Conservation (phyloP, 2,888 invertebrate genomes). For the Ophion ellenae region DNA sequence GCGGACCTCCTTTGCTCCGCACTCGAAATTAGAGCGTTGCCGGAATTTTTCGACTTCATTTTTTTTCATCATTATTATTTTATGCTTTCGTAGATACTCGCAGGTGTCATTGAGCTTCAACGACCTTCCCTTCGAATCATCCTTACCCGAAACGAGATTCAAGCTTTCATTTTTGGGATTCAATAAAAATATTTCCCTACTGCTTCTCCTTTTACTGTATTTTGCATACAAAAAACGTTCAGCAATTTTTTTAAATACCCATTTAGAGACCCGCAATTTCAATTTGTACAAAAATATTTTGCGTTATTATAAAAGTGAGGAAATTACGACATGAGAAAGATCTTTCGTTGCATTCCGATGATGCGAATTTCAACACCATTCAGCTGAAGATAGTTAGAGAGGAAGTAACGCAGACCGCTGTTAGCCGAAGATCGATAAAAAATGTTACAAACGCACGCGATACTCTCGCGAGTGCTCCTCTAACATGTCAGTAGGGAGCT, state of each 20-base stretch:
- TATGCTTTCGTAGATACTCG: background rate
- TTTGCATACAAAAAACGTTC: too few relatives aligned
- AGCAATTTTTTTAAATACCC: too few relatives aligned
- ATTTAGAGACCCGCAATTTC: too few relatives aligned
- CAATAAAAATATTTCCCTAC: too few relatives aligned
- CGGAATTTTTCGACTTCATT: background rate
- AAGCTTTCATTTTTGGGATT: background rate
- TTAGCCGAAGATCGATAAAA: conserved; percentile 51
- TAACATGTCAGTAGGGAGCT: conserved; percentile 27
- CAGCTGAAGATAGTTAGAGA: background rate
- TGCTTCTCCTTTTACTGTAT: too few relatives aligned
- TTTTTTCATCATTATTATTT: conserved; percentile 1
- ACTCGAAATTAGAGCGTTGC: conserved; percentile 1
- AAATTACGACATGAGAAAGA: too few relatives aligned
- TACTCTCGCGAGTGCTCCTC: conserved; percentile 23
- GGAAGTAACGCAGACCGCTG: conserved; percentile 17
- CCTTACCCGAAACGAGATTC: background rate
- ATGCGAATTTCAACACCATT: too few relatives aligned
- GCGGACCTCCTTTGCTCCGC: background rate
- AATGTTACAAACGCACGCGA: conserved; percentile 46
- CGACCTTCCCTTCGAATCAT: background rate
- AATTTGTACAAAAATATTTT: too few relatives aligned
- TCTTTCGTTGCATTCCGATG: too few relatives aligned
- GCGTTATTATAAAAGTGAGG: too few relatives aligned
- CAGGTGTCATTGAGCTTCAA: conserved; percentile 7